These are phyloP conservation scores for Branchellion lobata DNA, from an alignment of 2,888 invertebrate species.

Conservation along the genomic window DNA sequence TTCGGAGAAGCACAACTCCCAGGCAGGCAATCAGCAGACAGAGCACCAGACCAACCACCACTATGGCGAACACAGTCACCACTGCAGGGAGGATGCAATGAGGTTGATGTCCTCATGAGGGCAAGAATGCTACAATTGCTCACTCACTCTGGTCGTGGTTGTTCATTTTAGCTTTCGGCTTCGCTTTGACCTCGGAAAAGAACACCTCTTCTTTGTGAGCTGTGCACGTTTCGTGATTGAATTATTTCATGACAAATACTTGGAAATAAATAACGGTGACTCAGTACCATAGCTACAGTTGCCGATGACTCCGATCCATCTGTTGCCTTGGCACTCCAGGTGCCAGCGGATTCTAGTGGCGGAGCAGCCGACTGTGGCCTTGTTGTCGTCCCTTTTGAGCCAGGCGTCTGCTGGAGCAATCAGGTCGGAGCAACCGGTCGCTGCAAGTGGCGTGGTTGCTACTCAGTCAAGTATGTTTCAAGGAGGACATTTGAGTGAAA, in stretches of 20 bases:
- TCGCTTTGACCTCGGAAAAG: background rate
- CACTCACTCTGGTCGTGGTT: background rate
- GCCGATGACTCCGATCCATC: constrained; percentile 36
- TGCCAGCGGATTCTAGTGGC: constrained; percentile 39
- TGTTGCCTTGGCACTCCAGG: constrained; percentile 21
- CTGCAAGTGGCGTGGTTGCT: background rate
- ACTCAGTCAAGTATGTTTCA: no score
- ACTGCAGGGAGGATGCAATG: constrained; percentile 5
- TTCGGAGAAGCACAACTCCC: constrained; percentile 20
- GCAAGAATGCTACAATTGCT: background rate
- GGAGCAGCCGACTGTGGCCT: constrained; percentile 32
- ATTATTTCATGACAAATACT: no score
- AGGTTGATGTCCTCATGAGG: background rate
- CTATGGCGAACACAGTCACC: constrained; percentile 10
- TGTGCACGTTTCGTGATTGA: no score
- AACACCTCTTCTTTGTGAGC: constrained; percentile 1
- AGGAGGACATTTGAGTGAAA: no score
- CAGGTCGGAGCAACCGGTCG: constrained; percentile 34
- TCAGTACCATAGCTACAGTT: constrained; percentile 34
- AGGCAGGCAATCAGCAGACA: constrained; percentile 26
- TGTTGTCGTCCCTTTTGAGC: constrained; percentile 32
- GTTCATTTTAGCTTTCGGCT: background rate
- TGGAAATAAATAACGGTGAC: no score
- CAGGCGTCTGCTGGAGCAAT: constrained; percentile 38
- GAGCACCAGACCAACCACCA: constrained; percentile 15